Conservation (phyloP, 2,113 vertebrate genomes). For the Camarhynchus parvulus region DNA sequence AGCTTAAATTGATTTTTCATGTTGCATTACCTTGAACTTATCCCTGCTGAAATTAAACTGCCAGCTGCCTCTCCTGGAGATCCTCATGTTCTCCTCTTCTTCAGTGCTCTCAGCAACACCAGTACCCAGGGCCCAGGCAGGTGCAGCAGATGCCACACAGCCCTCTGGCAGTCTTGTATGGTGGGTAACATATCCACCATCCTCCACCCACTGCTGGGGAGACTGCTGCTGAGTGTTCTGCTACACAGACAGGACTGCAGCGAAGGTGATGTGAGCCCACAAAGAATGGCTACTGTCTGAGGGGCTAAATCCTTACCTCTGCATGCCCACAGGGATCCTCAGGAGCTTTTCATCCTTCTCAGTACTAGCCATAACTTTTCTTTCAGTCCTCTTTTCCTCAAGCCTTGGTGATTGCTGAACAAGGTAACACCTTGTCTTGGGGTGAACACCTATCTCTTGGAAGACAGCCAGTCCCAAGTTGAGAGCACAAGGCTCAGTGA, state of each 20-base stretch:
- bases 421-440: neutral
- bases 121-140: neutral
- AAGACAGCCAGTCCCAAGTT: neutral
- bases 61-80: neutral
- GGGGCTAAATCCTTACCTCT: neutral
- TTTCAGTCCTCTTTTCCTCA: neutral
- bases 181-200: neutral
- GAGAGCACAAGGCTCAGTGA: neutral
- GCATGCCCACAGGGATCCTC: neutral
- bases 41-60: slow-evolving; percentile 10
- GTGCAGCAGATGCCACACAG: neutral
- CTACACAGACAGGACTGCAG: neutral
- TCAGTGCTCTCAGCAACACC: neutral
- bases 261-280: neutral
- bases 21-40: slow-evolving; percentile 31
- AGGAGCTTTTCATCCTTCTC: neutral
- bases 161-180: neutral
- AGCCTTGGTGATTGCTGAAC: neutral
- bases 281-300: neutral
- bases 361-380: neutral
- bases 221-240: neutral
- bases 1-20: slow-evolving; percentile 46
- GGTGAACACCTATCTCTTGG: neutral
- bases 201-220: neutral
- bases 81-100: neutral